Evolutionary conservation across 2,113 vertebrate species (phyloP), one percentile per base, ranked within the genome.

Genomic region (Narcine bancroftii): DNA sequence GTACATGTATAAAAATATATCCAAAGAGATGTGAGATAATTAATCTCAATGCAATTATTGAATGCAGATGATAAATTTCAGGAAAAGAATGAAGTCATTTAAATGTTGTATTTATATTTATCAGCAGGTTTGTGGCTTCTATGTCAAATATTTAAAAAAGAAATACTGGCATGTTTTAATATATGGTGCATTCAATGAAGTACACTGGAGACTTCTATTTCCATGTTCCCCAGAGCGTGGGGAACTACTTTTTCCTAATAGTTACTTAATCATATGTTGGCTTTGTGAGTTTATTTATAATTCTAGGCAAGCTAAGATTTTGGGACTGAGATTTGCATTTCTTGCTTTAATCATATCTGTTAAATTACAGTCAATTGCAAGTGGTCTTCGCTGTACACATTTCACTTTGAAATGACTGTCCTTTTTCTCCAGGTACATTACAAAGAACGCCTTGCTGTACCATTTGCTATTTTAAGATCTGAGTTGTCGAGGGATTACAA

Each of bases 401-500:
- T 79, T 93, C 75, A 91, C 69, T 73, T 69, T 93, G 92, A 69
- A n/a, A 56, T 92, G n/a, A 69, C 89, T 92, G 36, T 92, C 79
- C 79, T 26, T 92, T 65, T 89, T 71, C 45, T 93, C 72, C 94
- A 97, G 95, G 95, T 96, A 94, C 95, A 94, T 94, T 94, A 93
- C 92, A 95, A 93, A 94, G 94, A 94, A 94, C 63, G 93, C 92
- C 92, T 94, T 93, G 94, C 93, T 45, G 93, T 93, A 93, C 93
- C 93, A 93, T 92, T 93, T 93, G 94, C 95, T 93, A 60, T 93
- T 95, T 95, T 94, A 95, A 93, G 94, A 94, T 95, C n/a, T 95
- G 93, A 95, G 96, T 94, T 95, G 95, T 96, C 95, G 94, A 94
- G 95, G 96, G 96, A 97, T 95, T 93, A 94, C 93, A 96, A 95